These are phyloP conservation scores for Gorsachius goisagi DNA, from an alignment of 2,113 vertebrate genomes.

Conservation along the genomic window DNA sequence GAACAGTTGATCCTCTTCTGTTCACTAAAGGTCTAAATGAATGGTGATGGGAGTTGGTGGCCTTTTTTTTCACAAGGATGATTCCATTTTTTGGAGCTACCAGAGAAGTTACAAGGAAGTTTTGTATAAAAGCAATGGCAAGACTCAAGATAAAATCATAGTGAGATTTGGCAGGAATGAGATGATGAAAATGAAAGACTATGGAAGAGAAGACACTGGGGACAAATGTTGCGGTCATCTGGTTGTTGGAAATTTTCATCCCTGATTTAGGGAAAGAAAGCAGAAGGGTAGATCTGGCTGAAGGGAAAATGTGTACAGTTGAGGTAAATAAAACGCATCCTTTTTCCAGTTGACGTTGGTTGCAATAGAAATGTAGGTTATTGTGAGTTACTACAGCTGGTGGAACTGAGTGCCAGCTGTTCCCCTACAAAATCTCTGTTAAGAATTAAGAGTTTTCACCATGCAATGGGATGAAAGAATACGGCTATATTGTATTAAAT, in stretches of 20 bases:
- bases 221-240: neutral
- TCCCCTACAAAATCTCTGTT: neutral
- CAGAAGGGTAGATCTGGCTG: neutral
- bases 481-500: neutral
- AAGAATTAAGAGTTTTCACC: neutral
- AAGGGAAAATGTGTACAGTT: neutral
- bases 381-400: neutral
- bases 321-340: neutral
- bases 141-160: neutral
- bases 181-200: neutral
- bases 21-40: neutral
- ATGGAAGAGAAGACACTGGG: neutral
- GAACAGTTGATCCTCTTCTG: neutral
- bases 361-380: neutral
- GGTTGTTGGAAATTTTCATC: neutral
- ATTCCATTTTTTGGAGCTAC: neutral
- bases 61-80: neutral
- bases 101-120: neutral
- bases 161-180: neutral
- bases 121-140: neutral
- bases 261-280: neutral
- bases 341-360: neutral
- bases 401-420: neutral
- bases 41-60: neutral
- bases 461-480: neutral